Base-by-base conservation (phyloP, 2,888 invertebrate species). In the Drosophila hamatofila region DNA sequence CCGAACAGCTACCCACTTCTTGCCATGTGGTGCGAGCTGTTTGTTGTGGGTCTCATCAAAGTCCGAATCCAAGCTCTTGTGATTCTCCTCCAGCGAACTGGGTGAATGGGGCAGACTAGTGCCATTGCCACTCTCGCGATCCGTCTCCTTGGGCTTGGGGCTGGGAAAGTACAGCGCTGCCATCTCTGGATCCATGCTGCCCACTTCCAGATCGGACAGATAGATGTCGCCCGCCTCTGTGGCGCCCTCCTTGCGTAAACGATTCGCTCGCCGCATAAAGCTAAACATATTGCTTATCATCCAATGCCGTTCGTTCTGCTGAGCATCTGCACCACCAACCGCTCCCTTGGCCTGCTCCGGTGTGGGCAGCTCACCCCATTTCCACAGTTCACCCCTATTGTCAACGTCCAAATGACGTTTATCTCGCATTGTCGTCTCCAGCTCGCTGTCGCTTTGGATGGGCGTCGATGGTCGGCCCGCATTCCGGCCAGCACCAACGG, bases 121-220 rank as follows among this genome's bases (percentile, higher is more conserved):
- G 46, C 99, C 99, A 93, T 98, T 98, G 75, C 99, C 99, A 72
- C 98, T 98, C 93, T 99, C 98, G 80, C 96, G 96, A 94, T 99
- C 99, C 92, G 97, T n/a, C 18, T 81, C 85, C 63, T 90, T 88
- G 16, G 79, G 44, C 46, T 65, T 66, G 5, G 87, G 81, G 18
- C 95, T 92, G 86, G 97, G 95, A 93, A 99, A 95, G 94, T 98
- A 97, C 88, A 98, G 94, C 90, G 97, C 95, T 79, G 97, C 96
- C 76, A 97, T 95, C 93, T 98, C 97, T n/a, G 98, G 98, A 93
- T 98, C 97, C 93, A 98, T 95, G 88, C 96, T 96, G 58, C 97
- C 97, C 33, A 97, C 95, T 91, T 97, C 97, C 61, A 92, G 94
- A 91, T 99, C 98, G 62, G 98, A 98, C 68, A 99, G 94, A 93